Evolutionary conservation across 2,888 invertebrate species (phyloP).

Genomic region (Desoria tigrina): DNA sequence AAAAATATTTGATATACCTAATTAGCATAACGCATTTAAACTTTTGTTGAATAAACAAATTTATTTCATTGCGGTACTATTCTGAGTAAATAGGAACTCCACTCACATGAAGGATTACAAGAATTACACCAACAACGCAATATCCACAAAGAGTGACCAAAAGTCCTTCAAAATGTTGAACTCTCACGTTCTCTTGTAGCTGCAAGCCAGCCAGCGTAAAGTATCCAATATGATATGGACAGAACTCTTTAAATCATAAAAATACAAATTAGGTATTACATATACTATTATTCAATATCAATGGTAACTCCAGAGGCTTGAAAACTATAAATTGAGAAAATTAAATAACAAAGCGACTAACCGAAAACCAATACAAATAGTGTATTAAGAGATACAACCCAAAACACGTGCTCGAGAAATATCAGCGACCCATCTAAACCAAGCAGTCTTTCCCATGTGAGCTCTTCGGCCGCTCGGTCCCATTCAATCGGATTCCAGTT

Average conservation of each 20-base stretch:
- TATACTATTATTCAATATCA: no score
- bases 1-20: no score
- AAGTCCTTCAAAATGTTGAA: constrained; percentile 87
- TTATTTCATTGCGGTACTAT: no score
- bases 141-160: constrained; percentile 92
- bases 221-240: constrained; percentile 92
- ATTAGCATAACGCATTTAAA: no score
- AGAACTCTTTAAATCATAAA: constrained; percentile 78
- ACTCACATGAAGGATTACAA: constrained; percentile 84
- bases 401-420: constrained; percentile 97
- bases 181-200: constrained; percentile 67
- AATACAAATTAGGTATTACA: not conserved
- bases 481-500: constrained; percentile 99
- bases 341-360: constrained; percentile 55
- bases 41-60: no score
- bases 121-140: constrained; percentile 77
- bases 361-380: constrained; percentile 92
- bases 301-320: not conserved
- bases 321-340: not conserved
- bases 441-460: constrained; percentile 95
- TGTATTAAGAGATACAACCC: constrained; percentile 96
- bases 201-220: constrained; percentile 74
- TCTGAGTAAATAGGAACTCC: no score
- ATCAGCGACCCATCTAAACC: constrained; percentile 95
- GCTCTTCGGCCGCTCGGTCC: constrained; percentile 95